Evolutionary conservation across 2,797 vertebrate species (phyloP).

Genomic region (Otus scops): DNA sequence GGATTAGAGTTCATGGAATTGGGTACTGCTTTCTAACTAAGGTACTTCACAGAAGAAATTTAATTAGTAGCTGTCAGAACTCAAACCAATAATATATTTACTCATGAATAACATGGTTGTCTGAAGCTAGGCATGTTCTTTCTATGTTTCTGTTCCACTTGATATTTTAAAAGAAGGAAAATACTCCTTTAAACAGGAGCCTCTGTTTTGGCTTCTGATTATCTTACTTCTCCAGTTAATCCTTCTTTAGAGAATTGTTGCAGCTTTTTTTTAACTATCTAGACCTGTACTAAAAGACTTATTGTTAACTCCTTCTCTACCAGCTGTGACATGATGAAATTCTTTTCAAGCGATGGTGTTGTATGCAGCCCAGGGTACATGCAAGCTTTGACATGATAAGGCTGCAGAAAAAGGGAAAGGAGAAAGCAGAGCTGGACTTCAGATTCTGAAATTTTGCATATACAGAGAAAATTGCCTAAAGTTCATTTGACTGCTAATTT

Average conservation of each 20-base stretch:
- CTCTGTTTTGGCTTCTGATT: not conserved
- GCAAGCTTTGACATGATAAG: fast-evolving
- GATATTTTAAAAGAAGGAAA: not conserved
- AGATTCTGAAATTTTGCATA: not conserved
- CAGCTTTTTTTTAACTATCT: not conserved
- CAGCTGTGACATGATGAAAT: not conserved
- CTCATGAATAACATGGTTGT: not conserved
- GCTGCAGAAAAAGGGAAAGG: not conserved
- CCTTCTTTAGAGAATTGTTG: not conserved
- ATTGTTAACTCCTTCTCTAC: not conserved
- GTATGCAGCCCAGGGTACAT: not conserved
- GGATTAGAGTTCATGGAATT: not conserved
- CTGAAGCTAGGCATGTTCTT: not conserved
- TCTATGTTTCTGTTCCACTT: not conserved
- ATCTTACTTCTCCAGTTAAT: not conserved
- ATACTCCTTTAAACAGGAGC: not conserved
- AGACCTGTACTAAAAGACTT: not conserved
- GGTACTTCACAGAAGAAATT: not conserved
- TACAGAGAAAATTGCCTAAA: not conserved
- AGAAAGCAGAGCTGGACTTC: not conserved
- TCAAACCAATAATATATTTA: not conserved
- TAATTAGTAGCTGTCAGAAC: constrained; percentile 17
- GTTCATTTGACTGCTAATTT: not conserved
- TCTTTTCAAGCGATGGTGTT: not conserved
- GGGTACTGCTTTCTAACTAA: not conserved